Percentiles rank a stretch among this genome's conserved stretches.
phyloP scores from a whole-genome alignment of 2,888 invertebrate genomes.

The Barypeithes pellucidus region DNA sequence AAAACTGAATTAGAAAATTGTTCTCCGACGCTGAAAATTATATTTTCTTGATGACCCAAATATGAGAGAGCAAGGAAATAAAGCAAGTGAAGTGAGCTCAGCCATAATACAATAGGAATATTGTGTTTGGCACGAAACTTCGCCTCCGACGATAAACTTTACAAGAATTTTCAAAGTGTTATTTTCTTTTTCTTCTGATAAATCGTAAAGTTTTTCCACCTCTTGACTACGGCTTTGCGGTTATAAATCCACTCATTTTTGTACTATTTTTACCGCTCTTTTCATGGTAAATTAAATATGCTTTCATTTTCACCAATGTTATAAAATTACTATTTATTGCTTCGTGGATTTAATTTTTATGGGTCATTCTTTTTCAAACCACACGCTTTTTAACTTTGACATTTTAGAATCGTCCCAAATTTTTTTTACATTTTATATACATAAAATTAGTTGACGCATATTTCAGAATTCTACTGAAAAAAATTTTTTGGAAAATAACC shows the following conservation, averaged over 20 bases:
- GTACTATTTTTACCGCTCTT: conserved; percentile 14
- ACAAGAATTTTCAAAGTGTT: conserved; percentile 36
- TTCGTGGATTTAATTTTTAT: neutral
- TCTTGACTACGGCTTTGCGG: conserved; percentile 31
- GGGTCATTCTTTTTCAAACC: too few relatives aligned
- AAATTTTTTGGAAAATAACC: too few relatives aligned
- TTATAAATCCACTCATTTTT: conserved; percentile 36
- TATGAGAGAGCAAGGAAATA: conserved; percentile 52
- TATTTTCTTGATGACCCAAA: conserved; percentile 58
- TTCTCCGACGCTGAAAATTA: conserved; percentile 57
- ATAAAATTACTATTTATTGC: neutral
- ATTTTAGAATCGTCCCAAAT: too few relatives aligned
- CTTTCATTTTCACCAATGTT: neutral
- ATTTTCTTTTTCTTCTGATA: conserved; percentile 45
- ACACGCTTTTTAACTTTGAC: too few relatives aligned
- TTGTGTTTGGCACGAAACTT: conserved; percentile 53
- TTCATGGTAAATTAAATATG: conserved; percentile 40
- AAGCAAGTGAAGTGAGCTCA: conserved; percentile 49
- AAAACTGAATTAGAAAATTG: conserved; percentile 56
- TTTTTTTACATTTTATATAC: neutral
- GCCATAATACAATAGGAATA: conserved; percentile 51
- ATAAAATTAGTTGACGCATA: too few relatives aligned
- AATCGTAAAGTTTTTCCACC: conserved; percentile 45
- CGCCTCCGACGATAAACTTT: conserved; percentile 49
- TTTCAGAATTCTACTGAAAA: too few relatives aligned